Evolutionary conservation across 2,888 invertebrate species (phyloP), one percentile per base, ranked within the genome.

Genomic region (Cetonia aurata): DNA sequence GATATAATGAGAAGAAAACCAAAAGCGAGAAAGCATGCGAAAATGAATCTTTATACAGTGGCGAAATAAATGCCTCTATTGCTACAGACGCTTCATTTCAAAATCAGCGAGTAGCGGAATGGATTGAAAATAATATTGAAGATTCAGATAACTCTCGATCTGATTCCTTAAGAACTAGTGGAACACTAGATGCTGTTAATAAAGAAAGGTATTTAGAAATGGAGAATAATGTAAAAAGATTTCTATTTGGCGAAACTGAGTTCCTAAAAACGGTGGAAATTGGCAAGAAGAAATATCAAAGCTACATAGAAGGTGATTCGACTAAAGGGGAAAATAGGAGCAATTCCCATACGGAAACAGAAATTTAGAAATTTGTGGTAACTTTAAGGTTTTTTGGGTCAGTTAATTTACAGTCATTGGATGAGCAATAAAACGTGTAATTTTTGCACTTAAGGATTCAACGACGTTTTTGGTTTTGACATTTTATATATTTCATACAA

Each of bases 161-260:
- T 17, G 85, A 85, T 31, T 83, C 83, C 1, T 83, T 85, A 0
- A 70, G 70, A 57, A 67, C 71, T 1, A 85, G 85, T 6, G 86
- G 86, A 75, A 78, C 85, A 53, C 80, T 79, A 37, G 84, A 82
- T 69, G 83, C 52, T 1, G 37, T 85, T 67, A 85, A 84, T 73
- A 80, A 83, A 9, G 85, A 82, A 37, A 83, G 81, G 80, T 88
- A 91, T 76, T 91, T 90, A 17, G 88, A 91, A 80, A 92, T 92
- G 91, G 92, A 92, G 80, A 91, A 91, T 79, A 91, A 92, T 80
- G 92, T 92, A n/a, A 92, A 91, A 83, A 89, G 91, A 81, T 92
- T 92, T 82, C 83, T 92, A 76, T 86, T 91, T 71, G 84, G 84
- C 1, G 82, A 83, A 72, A 83, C 80, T 68, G 82, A 82, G 55